A percentile compares a stretch with the other conserved stretches of the same genome.
Conservation (phyloP, 2,888 invertebrate genomes). For the Macrosiphum euphorbiae region DNA sequence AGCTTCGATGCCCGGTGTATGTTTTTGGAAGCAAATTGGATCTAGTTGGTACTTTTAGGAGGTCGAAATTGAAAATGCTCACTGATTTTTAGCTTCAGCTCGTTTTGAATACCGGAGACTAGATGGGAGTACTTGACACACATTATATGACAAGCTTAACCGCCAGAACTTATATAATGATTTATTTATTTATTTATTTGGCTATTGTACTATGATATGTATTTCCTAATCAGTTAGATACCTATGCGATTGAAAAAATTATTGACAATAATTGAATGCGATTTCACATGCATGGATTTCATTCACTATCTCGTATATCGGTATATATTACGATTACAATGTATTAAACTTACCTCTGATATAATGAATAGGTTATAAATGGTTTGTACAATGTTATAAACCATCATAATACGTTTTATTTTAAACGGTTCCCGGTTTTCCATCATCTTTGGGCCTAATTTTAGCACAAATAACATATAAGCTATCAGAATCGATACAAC, state of each 20-base stretch:
- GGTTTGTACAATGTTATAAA: slow-evolving; percentile 91
- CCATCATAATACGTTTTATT: slow-evolving; percentile 70
- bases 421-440: slow-evolving; percentile 72
- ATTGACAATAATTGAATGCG: not conserved
- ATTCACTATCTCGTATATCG: not conserved
- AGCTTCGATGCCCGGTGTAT: too few relatives aligned
- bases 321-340: not conserved
- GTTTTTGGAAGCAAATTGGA: too few relatives aligned
- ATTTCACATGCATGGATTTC: not conserved
- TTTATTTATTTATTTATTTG: not conserved
- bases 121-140: not conserved
- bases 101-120: not conserved
- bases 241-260: not conserved
- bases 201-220: too few relatives aligned
- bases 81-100: too few relatives aligned
- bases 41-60: too few relatives aligned
- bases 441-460: slow-evolving; percentile 80
- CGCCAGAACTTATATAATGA: not conserved
- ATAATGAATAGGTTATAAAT: slow-evolving; percentile 84
- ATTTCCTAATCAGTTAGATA: too few relatives aligned
- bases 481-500: slow-evolving; percentile 73
- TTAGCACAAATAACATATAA: slow-evolving; percentile 80
- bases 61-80: too few relatives aligned
- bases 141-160: not conserved
- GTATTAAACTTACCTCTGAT: slow-evolving; percentile 65